Evolutionary conservation across 2,888 invertebrate genomes (phyloP).

Genomic region (Pterobdella sp.): DNA sequence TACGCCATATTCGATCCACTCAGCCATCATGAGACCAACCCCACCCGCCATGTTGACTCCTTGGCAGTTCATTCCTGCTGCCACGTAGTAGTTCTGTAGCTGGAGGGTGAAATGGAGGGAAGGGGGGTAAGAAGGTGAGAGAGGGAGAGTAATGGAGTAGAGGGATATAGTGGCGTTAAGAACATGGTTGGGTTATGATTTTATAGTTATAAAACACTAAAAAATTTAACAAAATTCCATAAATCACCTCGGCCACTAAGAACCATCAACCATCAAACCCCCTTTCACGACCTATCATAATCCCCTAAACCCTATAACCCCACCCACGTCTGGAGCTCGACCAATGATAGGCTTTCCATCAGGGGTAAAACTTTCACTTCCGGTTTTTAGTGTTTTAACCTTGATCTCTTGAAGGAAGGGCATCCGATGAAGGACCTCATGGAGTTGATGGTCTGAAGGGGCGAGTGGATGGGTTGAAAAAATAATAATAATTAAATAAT

Average conservation of each 20-base stretch:
- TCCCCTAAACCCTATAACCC: background rate
- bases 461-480: background rate
- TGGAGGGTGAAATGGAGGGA: constrained; percentile 46
- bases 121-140: background rate
- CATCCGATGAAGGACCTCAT: constrained; percentile 73
- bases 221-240: background rate
- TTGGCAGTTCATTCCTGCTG: constrained; percentile 90
- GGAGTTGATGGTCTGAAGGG: constrained; percentile 63
- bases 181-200: background rate
- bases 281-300: background rate
- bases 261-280: background rate
- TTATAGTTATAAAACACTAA: background rate
- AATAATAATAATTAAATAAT: background rate
- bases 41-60: constrained; percentile 93
- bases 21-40: constrained; percentile 79
- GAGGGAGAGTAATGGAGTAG: background rate
- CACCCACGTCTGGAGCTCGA: constrained; percentile 74
- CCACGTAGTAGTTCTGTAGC: constrained; percentile 80
- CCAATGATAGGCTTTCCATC: constrained; percentile 94
- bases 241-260: background rate
- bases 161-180: background rate
- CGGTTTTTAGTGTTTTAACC: constrained; percentile 74
- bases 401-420: constrained; percentile 68
- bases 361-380: constrained; percentile 89
- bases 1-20: constrained; percentile 74